A percentile compares a stretch with the other conserved stretches of the same genome.
phyloP scores from a whole-genome alignment of 2,113 vertebrate genomes.

The Zosterops lateralis region DNA sequence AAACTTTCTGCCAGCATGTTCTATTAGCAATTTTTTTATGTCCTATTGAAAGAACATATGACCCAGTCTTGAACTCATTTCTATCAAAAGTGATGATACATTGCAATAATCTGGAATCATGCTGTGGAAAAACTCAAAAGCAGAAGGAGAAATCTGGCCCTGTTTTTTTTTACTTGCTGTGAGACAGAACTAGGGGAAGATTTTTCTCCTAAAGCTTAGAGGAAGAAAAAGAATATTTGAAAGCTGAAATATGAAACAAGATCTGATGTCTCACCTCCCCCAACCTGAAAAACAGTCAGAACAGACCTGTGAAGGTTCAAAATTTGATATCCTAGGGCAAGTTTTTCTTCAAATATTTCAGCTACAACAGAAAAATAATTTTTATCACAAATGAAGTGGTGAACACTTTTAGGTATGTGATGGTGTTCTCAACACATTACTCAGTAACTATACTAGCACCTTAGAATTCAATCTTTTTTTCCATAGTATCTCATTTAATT shows the following conservation, averaged over 20 bases:
- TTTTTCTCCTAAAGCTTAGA: not conserved
- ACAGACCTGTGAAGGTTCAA: not conserved
- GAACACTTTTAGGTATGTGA: not conserved
- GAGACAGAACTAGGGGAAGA: not conserved
- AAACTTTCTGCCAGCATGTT: not conserved
- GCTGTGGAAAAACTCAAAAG: not conserved
- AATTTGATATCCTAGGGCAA: not conserved
- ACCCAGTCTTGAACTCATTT: conserved; percentile 14
- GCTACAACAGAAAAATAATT: not conserved
- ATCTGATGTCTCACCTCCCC: not conserved
- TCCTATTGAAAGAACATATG: conserved; percentile 24
- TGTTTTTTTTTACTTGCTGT: not conserved
- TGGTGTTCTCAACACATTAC: not conserved
- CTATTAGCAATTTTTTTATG: not conserved
- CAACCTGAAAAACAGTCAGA: not conserved
- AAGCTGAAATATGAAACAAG: not conserved
- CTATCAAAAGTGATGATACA: not conserved
- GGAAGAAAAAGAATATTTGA: not conserved
- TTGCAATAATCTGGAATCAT: conserved; percentile 20
- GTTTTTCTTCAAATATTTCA: not conserved
- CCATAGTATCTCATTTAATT: not conserved
- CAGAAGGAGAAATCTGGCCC: not conserved
- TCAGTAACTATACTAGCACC: not conserved
- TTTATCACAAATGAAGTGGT: not conserved
- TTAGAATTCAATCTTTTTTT: not conserved